Conservation (phyloP, 2,888 invertebrate species). For the Cerastis rubricosa region DNA sequence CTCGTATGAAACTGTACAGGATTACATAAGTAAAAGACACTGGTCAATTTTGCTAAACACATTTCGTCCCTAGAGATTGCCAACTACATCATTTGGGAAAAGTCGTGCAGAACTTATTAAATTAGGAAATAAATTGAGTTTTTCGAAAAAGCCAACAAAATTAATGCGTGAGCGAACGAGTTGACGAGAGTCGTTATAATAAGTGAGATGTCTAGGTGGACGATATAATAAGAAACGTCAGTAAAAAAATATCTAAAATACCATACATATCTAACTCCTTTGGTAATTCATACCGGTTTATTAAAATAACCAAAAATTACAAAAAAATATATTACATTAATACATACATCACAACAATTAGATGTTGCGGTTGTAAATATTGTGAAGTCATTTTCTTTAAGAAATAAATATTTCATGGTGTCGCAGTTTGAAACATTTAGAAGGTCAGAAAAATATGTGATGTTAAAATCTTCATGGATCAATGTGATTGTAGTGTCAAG, state of each 20-base stretch:
- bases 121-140: conserved; percentile 73
- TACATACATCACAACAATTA: conserved; percentile 80
- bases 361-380: conserved; percentile 76
- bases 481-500: conserved; percentile 9
- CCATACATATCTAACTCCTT: conserved; percentile 89
- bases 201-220: conserved; percentile 62
- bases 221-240: conserved; percentile 62
- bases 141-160: conserved; percentile 75
- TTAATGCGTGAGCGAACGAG: conserved; percentile 67
- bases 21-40: conserved; percentile 70
- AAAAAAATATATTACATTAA: conserved; percentile 79
- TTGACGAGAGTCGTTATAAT: conserved; percentile 50
- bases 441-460: conserved; percentile 29
- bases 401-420: conserved; percentile 50
- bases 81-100: conserved; percentile 71
- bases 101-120: conserved; percentile 67
- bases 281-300: conserved; percentile 90
- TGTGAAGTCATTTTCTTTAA: conserved; percentile 69
- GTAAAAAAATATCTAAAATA: conserved; percentile 83
- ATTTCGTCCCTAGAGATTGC: conserved; percentile 77
- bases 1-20: conserved; percentile 80
- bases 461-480: conserved; percentile 22
- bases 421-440: conserved; percentile 40
- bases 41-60: conserved; percentile 79
- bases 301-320: conserved; percentile 80